Base-by-base conservation (phyloP, 2,113 vertebrate genomes). In the Gasterosteus nipponicus region DNA sequence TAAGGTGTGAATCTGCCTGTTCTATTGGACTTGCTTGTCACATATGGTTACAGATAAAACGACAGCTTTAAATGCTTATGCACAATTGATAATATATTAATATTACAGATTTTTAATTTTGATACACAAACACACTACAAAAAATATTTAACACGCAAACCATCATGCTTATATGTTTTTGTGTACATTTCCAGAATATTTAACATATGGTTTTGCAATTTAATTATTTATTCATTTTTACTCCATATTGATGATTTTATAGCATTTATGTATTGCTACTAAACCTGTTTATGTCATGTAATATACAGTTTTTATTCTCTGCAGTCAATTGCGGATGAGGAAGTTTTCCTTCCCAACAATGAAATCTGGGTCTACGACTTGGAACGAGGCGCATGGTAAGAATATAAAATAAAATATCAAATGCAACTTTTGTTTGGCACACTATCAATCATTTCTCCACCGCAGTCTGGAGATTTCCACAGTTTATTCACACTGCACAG, bases 301-400 rank as follows among this genome's bases (percentile, higher is more conserved):
- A 86, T 58, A 38, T 16, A 14, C 2, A 31, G 58, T 8, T 77
- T 63, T 58, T 70, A 3, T 77, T 74, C 41, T 83, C 15, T 86
- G 90, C 85, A 98, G 97, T 97, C 96, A 31, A 90, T 98, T 86
- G 96, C 94, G 91, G 95, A 96, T 77, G 95, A 96, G 90, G 97
- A 98, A 92, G 95, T 97, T 19, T 97, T 97, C 70, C 93, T 98
- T 56, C 97, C 96, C 64, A 97, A 93, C 68, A 94, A 97, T 88
- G 97, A 99, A 91, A 95, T 99, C 77, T 99, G 97, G 97, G 91
- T 94, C 49, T 98, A 97, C 78, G 96, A 98, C 83, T 90, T 96
- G 77, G 95, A 97, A 54, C 95, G 88, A 39, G 96, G 96, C 4
- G 83, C 95, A 74, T 99, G 97, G 96, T 97, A 94, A 96, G 90